Percentiles rank a stretch among this genome's conserved stretches.
These are phyloP conservation scores for Harpalus rubripes DNA, from an alignment of 2,888 invertebrate genomes.

Conservation along the genomic window DNA sequence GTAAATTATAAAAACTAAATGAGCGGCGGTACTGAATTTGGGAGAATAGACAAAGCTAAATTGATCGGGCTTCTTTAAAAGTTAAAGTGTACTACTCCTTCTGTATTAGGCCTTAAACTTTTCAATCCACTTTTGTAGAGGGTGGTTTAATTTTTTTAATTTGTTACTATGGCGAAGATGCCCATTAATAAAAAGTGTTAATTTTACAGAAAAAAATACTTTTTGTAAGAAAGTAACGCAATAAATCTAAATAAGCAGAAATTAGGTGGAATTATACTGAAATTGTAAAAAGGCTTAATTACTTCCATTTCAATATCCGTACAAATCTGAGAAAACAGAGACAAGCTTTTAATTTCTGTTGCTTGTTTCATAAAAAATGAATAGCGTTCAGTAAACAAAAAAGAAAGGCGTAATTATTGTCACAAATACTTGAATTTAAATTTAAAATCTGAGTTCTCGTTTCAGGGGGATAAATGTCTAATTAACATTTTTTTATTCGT, in stretches of 20 bases:
- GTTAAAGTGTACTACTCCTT: too few relatives aligned
- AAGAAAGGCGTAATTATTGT: conserved; percentile 27
- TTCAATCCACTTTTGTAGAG: too few relatives aligned
- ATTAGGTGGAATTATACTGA: not conserved
- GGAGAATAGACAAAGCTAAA: too few relatives aligned
- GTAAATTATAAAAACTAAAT: too few relatives aligned
- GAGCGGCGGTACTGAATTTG: too few relatives aligned
- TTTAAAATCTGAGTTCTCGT: conserved; percentile 30
- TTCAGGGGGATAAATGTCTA: conserved; percentile 43
- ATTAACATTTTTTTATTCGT: conserved; percentile 37
- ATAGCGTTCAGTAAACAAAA: conserved; percentile 39
- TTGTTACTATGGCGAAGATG: too few relatives aligned
- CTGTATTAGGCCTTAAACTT: too few relatives aligned
- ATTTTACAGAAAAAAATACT: not conserved
- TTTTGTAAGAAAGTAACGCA: not conserved
- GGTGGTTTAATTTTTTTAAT: too few relatives aligned
- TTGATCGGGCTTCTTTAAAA: too few relatives aligned
- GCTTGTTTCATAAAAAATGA: conserved; percentile 41
- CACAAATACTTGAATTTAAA: conserved; percentile 47
- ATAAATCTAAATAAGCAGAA: not conserved
- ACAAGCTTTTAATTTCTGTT: conserved; percentile 29
- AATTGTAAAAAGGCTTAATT: conserved; percentile 21
- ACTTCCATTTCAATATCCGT: conserved; percentile 21
- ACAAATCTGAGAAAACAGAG: not conserved
- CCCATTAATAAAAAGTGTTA: not conserved